Evolutionary conservation across 2,888 invertebrate genomes (phyloP).

Genomic region (Agriopis marginaria): DNA sequence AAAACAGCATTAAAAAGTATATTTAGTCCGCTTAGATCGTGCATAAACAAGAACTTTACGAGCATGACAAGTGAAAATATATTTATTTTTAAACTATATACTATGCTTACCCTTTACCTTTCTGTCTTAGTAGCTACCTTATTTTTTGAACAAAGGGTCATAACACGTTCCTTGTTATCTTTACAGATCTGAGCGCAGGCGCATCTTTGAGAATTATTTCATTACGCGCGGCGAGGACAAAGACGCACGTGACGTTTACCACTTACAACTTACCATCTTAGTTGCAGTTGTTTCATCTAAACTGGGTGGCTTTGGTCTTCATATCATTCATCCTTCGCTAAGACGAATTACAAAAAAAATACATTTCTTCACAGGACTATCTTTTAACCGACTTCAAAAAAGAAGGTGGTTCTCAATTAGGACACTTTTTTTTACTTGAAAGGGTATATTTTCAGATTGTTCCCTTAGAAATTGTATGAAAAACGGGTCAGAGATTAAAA

Average conservation of each 20-base stretch:
- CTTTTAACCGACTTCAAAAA: no score
- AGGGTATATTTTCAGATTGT: no score
- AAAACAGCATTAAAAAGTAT: no score
- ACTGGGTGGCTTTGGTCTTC: not conserved
- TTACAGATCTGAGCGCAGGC: constrained; percentile 50
- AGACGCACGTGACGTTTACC: constrained; percentile 60
- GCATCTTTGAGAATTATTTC: constrained; percentile 75
- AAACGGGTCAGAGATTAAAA: no score
- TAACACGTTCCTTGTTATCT: constrained; percentile 36
- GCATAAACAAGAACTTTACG: no score
- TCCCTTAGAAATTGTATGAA: no score
- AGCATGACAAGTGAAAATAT: no score
- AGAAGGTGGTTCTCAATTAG: no score
- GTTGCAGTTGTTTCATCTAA: constrained; percentile 19
- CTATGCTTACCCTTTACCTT: not conserved
- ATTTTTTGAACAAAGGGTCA: constrained; percentile 35
- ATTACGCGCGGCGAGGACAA: constrained; percentile 62
- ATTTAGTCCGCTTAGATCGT: no score
- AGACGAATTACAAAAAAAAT: no score
- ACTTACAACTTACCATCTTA: constrained; percentile 7
- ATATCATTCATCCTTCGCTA: not conserved
- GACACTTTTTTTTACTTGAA: no score
- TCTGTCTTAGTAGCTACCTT: constrained; percentile 23
- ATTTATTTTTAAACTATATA: not conserved
- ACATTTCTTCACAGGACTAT: no score